Percentiles rank a stretch among this genome's conserved stretches.
Evolutionary conservation across 2,888 invertebrate genomes (phyloP).

Genomic region (Nebria brevicollis): DNA sequence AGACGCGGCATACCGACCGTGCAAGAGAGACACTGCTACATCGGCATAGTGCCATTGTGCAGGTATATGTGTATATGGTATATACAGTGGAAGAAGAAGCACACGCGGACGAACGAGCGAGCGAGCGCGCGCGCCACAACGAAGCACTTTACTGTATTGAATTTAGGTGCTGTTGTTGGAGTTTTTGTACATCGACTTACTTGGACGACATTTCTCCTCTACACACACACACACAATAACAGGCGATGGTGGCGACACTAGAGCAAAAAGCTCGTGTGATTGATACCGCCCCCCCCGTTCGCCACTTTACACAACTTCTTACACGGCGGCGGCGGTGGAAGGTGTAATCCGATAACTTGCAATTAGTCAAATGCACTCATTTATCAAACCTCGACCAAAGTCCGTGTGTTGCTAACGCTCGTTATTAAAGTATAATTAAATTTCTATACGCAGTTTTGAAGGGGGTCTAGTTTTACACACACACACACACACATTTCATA

Average conservation of each 20-base stretch:
- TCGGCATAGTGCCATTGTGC: conserved; percentile 7
- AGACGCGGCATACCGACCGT: conserved; percentile 8
- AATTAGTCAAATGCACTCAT: conserved; percentile 64
- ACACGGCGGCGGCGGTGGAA: conserved; percentile 49
- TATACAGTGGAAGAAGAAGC: too few species aligned
- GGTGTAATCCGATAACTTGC: conserved; percentile 62
- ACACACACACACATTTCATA: neutral
- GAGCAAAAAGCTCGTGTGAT: conserved; percentile 48
- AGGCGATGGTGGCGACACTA: conserved; percentile 40
- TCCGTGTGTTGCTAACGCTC: conserved; percentile 47
- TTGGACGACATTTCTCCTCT: conserved; percentile 37
- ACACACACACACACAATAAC: conserved; percentile 3
- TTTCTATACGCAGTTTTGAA: conserved; percentile 59
- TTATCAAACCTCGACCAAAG: conserved; percentile 58
- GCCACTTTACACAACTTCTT: conserved; percentile 33
- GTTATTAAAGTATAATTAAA: conserved; percentile 62
- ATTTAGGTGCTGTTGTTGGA: conserved; percentile 57
- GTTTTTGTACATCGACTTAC: conserved; percentile 55
- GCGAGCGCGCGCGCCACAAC: conserved; percentile 11
- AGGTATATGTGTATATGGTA: neutral
- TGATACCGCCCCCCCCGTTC: conserved; percentile 46
- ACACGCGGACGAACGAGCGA: neutral
- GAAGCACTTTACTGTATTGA: conserved; percentile 64
- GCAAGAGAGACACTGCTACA: conserved; percentile 8
- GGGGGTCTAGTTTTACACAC: conserved; percentile 54